Base-by-base conservation (phyloP, 1,140 invertebrate genomes). In the Tyrophagus putrescentiae region DNA sequence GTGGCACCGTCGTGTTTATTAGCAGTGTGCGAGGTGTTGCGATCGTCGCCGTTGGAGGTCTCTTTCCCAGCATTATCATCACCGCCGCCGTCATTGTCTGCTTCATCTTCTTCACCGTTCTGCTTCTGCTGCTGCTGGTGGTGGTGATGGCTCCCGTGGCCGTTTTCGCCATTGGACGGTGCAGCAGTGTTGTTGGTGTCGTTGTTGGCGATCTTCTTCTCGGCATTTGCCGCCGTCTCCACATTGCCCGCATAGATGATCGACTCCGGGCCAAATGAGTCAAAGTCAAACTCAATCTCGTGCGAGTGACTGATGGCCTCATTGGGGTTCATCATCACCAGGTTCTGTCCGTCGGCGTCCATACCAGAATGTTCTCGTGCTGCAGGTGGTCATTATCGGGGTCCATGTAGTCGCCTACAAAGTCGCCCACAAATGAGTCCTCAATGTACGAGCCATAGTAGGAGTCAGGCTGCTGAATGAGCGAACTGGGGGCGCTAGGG, bases 201-300 rank as follows among this genome's bases (percentile, higher is more conserved):
- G 41, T 42, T 42, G 41, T 54, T 54, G n/a, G n/a, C n/a, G n/a
- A n/a, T n/a, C n/a, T n/a, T n/a, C n/a, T n/a, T n/a, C n/a, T n/a
- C n/a, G n/a, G n/a, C n/a, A n/a, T n/a, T n/a, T n/a, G n/a, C n/a
- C n/a, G n/a, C n/a, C n/a, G n/a, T n/a, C n/a, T n/a, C 57, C 31
- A 42, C 39, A 59, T 59, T 59, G 31, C 41, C 57, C 7, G 57
- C 39, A 59, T 44, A 62, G 29, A 64, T 42, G 13, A 64, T 54
- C n/a, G 63, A 64, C 34, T 64, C 63, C 1, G 63, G 63, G n/a
- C 63, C 63, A 60, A 64, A 64, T 28, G 63, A 64, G 25, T 64
- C 63, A 42, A 64, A 64, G 18, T 62, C 59, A 36, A 64, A 64
- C 41, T 64, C 63, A 23, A 63, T 45, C 31, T 34, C 48, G 53